Conservation (phyloP, 2,797 vertebrate genomes). For the Parotocinclus haroldoi region DNA sequence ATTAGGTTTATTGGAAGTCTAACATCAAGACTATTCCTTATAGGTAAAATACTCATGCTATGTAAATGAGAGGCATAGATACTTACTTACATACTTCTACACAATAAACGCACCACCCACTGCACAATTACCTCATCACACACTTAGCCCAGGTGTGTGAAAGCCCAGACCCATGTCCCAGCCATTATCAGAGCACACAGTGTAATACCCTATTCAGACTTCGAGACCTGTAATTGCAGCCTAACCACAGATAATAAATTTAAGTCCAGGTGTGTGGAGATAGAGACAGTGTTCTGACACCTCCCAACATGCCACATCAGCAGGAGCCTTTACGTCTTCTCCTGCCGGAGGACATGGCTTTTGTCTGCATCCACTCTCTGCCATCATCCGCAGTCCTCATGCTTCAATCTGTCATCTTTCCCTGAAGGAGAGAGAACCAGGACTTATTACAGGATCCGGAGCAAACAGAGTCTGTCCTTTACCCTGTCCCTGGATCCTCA, state of each 20-base stretch:
- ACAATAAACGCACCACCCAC: background rate
- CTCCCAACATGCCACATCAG: slow-evolving; percentile 52
- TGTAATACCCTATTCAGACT: slow-evolving; percentile 33
- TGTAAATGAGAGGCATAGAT: no score
- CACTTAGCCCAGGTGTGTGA: slow-evolving; percentile 32
- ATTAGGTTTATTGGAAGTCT: no score
- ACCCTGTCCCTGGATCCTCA: slow-evolving; percentile 29
- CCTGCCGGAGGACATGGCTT: slow-evolving; percentile 40
- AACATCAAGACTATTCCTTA: no score
- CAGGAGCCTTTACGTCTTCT: slow-evolving; percentile 30
- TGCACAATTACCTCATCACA: slow-evolving; percentile 8
- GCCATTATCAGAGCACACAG: slow-evolving; percentile 17
- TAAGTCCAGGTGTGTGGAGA: slow-evolving; percentile 60
- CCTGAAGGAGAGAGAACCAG: slow-evolving; percentile 20
- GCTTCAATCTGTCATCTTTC: slow-evolving; percentile 41
- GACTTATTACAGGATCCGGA: slow-evolving; percentile 44
- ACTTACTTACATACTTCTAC: background rate
- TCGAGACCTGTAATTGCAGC: slow-evolving; percentile 59
- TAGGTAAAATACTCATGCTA: no score
- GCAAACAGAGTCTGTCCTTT: slow-evolving; percentile 26
- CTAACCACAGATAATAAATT: slow-evolving; percentile 62
- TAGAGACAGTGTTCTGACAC: slow-evolving; percentile 42
- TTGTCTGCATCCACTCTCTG: slow-evolving; percentile 44
- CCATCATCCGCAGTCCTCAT: slow-evolving; percentile 35
- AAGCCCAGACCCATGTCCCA: slow-evolving; percentile 10